Conservation (phyloP, 2,888 invertebrate species). For the Lumbricus terrestris region DNA sequence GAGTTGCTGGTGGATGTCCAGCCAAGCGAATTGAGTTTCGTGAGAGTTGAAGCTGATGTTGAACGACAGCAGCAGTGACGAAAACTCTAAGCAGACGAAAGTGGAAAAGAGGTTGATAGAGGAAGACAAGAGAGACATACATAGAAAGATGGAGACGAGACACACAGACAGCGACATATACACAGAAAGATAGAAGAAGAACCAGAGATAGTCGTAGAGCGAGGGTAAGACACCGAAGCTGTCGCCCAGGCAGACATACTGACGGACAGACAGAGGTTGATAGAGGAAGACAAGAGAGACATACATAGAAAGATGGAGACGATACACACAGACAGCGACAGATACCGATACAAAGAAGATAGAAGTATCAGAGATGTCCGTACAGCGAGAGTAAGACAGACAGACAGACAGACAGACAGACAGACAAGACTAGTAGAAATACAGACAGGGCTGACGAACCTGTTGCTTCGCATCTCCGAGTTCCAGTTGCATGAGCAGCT, state of each 20-base stretch:
- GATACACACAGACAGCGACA: too few species aligned
- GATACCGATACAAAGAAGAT: too few species aligned
- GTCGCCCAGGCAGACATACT: too few species aligned
- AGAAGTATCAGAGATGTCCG: too few species aligned
- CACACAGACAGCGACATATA: neutral
- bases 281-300: too few species aligned
- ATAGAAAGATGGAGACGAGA: neutral
- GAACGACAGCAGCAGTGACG: neutral
- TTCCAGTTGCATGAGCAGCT: neutral
- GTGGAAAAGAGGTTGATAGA: neutral
- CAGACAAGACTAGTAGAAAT: neutral
- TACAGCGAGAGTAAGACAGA: too few species aligned
- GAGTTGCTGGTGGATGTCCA: too few species aligned
- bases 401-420: neutral
- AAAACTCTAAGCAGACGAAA: neutral
- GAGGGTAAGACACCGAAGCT: too few species aligned
- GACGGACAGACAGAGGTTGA: too few species aligned
- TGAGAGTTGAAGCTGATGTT: too few species aligned
- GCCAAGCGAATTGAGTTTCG: too few species aligned
- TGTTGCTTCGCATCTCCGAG: neutral
- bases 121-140: neutral
- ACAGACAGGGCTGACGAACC: neutral
- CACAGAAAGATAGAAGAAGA: neutral
- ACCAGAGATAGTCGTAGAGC: neutral
- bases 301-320: too few species aligned